These are phyloP conservation scores for Drosophila melanogaster DNA, from an alignment of 1,140 invertebrate species.

Conservation along the genomic window Release_6_plus_ISO1_MT NT_033777.3:9188001-9188500, in stretches of 20 bases:
- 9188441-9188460: slow-evolving; percentile 38
- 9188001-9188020: slow-evolving; percentile 70
- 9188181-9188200: slow-evolving; percentile 54
- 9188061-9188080: slow-evolving; percentile 11
- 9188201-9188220: slow-evolving; percentile 76
- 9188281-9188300: slow-evolving; percentile 51
- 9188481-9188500: slow-evolving; percentile 5
- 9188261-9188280: background rate
- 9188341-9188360: slow-evolving; percentile 34
- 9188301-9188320: slow-evolving; percentile 56
- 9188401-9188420: slow-evolving; percentile 30
- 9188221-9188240: slow-evolving; percentile 67
- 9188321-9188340: slow-evolving; percentile 71
- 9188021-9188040: slow-evolving; percentile 64
- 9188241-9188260: slow-evolving; percentile 13
- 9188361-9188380: slow-evolving; percentile 18
- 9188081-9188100: background rate
- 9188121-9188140: slow-evolving; percentile 19
- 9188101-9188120: slow-evolving; percentile 24
- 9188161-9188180: slow-evolving; percentile 32
- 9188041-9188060: slow-evolving; percentile 41
- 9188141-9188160: slow-evolving; percentile 70
- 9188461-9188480: slow-evolving; percentile 48
- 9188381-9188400: slow-evolving; percentile 18
- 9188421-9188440: slow-evolving; percentile 20